These are phyloP conservation scores for Eucera pruinosa DNA, from an alignment of 2,888 invertebrate genomes.

Conservation along the genomic window DNA sequence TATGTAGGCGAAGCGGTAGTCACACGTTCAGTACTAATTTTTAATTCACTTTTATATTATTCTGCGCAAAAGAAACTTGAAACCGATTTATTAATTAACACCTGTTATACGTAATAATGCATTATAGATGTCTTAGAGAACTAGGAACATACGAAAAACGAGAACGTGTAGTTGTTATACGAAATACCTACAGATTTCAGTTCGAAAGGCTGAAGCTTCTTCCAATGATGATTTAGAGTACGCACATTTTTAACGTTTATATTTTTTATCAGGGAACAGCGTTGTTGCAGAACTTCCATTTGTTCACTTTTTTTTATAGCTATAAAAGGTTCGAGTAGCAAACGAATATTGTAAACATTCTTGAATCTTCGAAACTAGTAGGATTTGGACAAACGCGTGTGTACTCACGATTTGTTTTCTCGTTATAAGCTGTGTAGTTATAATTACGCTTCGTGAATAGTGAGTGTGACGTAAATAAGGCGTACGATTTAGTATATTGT, in stretches of 20 bases:
- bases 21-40: slow-evolving; percentile 40
- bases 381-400: slow-evolving; percentile 25
- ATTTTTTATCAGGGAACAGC: slow-evolving; percentile 8
- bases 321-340: background rate
- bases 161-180: background rate
- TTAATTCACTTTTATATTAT: slow-evolving; percentile 20
- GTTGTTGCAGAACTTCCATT: slow-evolving; percentile 15
- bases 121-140: slow-evolving; percentile 40
- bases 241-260: slow-evolving; percentile 26
- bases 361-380: slow-evolving; percentile 6
- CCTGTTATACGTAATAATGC: slow-evolving; percentile 9
- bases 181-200: background rate
- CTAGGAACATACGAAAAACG: slow-evolving; percentile 42
- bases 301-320: background rate
- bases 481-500: slow-evolving; percentile 23
- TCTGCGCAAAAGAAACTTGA: slow-evolving; percentile 8
- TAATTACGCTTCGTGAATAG: slow-evolving; percentile 18
- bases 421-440: background rate
- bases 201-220: slow-evolving; percentile 19
- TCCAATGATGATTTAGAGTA: slow-evolving; percentile 42
- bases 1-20: slow-evolving; percentile 23
- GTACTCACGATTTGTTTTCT: slow-evolving; percentile 22
- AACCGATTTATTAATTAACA: slow-evolving; percentile 10
- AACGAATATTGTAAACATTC: background rate
- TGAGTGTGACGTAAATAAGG: slow-evolving; percentile 14